Base-by-base conservation (phyloP, 2,113 vertebrate species). In the Tyrannus savana region DNA sequence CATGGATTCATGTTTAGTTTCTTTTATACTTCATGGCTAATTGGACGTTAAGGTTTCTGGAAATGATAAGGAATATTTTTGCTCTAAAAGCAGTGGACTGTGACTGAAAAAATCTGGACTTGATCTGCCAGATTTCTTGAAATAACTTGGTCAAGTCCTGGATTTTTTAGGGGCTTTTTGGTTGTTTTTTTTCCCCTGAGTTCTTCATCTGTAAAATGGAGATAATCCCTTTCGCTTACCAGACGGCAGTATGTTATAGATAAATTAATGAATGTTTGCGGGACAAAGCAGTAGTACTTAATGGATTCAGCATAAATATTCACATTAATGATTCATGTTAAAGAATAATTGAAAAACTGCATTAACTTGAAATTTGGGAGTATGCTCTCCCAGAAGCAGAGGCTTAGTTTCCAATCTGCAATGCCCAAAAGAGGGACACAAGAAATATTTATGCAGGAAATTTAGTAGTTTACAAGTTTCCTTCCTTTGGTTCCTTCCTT, bases 401-500 rank as follows among this genome's bases (percentile, higher is more conserved):
- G 67, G 27, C 33, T 88, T 77, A 49, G 37, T 82, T 96, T 88
- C 42, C 89, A 69, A 55, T 50, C 27, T 85, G 63, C 42, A 82
- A 0, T 90, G 76, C 78, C 89, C 72, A 50, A 85, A 63, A 3
- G 22, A 85, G 75, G 75, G 87, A 87, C n/a, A 27, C 68, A 39
- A 86, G 76, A 96, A 89, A 88, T 89, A 92, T 92, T 96, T 94
- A 93, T 81, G 87, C 85, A 95, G 93, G 92, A 96, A 94, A 91
- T 93, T 92, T 90, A 89, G 81, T 91, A 95, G 87, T 96, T 96
- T 95, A 93, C 84, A 88, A 91, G 84, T 93, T 96, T 94, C 93
- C 95, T 95, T 95, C 95, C 92, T 75, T 80, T 88, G 37, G 82
- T 97, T 96, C 89, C 94, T 97, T 95, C 87, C 95, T 95, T 95